phyloP scores from a whole-genome alignment of 2,888 invertebrate genomes.

The Parascotia fuliginaria region DNA sequence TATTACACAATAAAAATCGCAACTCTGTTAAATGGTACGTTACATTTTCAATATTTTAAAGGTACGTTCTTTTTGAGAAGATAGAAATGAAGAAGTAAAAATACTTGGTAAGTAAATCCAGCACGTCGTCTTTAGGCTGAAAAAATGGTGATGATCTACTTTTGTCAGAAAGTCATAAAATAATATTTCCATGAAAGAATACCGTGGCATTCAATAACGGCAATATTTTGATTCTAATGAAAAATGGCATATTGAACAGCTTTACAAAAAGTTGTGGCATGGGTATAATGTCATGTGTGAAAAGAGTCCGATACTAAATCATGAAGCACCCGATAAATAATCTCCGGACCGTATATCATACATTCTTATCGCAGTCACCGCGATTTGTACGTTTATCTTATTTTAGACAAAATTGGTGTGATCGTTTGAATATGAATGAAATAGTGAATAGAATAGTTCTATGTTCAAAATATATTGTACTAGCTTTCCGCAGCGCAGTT shows the following conservation, averaged over 20 bases:
- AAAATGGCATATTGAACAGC: constrained; percentile 1
- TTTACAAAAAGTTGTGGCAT: background rate
- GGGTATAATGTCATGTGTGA: constrained; percentile 21
- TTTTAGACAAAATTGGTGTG: constrained; percentile 32
- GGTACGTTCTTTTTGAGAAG: background rate
- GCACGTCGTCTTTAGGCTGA: no score
- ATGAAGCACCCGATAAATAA: constrained; percentile 38
- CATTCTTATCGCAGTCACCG: constrained; percentile 24
- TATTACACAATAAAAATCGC: background rate
- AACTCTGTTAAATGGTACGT: background rate
- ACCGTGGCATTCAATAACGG: no score
- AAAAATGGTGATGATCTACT: no score
- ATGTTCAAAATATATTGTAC: constrained; percentile 23
- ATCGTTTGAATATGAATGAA: constrained; percentile 32
- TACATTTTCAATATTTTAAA: background rate
- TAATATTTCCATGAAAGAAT: no score
- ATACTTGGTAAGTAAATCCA: no score
- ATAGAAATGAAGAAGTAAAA: background rate
- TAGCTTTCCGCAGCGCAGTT: no score
- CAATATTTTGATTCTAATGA: no score
- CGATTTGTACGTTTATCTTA: constrained; percentile 37
- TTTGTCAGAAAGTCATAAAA: no score
- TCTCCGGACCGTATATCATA: constrained; percentile 23
- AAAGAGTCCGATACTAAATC: constrained; percentile 34
- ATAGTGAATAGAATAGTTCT: constrained; percentile 17